Evolutionary conservation across 2,797 vertebrate genomes (phyloP).

Genomic region (Passerculus sandwichensis): DNA sequence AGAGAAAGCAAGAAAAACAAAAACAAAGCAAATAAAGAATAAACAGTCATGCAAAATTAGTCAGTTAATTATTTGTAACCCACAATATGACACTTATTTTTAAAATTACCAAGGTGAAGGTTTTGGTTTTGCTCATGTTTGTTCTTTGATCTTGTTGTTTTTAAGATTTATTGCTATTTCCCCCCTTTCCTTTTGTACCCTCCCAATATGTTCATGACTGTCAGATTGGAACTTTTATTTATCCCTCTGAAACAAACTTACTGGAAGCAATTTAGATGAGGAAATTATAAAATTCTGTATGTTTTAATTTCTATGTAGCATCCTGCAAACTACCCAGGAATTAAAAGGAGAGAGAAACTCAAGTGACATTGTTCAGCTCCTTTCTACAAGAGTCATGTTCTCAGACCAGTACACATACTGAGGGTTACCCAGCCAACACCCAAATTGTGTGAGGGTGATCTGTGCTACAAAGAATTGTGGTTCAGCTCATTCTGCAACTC

Average conservation of each 20-base stretch:
- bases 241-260: not conserved
- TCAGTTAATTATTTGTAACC: slow-evolving; percentile 69
- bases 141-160: not conserved
- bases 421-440: slow-evolving; percentile 30
- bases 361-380: not conserved
- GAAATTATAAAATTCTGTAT: not conserved
- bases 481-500: slow-evolving; percentile 2
- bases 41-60: slow-evolving; percentile 72
- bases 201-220: not conserved
- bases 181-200: not conserved
- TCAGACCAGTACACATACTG: slow-evolving; percentile 18
- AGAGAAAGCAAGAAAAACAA: slow-evolving; percentile 82
- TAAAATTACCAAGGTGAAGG: not conserved
- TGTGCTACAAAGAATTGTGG: not conserved
- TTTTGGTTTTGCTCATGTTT: not conserved
- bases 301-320: not conserved
- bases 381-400: not conserved
- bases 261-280: not conserved
- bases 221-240: not conserved
- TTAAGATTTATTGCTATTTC: not conserved
- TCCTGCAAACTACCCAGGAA: not conserved
- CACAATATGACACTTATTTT: slow-evolving; percentile 63
- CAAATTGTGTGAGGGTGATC: not conserved
- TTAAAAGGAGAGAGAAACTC: not conserved
- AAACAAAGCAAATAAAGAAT: slow-evolving; percentile 80